Percentiles rank a stretch among this genome's conserved stretches.
These are phyloP conservation scores for Sanderia malayensis DNA, from an alignment of 30 jellyfish, hydroid and myxozoan species.

Conservation along the genomic window DNA sequence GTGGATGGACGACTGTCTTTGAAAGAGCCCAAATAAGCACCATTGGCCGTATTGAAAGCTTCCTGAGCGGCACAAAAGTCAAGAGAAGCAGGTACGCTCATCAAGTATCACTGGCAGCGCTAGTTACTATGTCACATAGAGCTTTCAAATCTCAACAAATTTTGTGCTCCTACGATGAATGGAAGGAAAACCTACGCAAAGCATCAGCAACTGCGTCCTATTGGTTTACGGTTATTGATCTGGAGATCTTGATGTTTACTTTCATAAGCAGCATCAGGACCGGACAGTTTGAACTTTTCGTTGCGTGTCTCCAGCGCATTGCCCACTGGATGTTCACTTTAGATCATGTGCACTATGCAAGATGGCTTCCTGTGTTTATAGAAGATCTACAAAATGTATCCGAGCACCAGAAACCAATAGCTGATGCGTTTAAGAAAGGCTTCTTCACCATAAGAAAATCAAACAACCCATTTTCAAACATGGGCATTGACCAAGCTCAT, in stretches of 20 bases:
- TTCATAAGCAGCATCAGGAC: slow-evolving; percentile 19
- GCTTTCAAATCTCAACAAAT: slow-evolving; percentile 19
- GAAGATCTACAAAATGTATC: slow-evolving; percentile 11
- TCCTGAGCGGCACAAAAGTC: background rate
- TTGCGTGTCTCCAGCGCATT: background rate
- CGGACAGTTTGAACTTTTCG: slow-evolving; percentile 8
- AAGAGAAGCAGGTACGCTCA: slow-evolving; percentile 29
- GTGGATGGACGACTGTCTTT: slow-evolving; percentile 32
- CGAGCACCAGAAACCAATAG: background rate
- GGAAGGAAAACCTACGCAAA: slow-evolving; percentile 1
- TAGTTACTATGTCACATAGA: background rate
- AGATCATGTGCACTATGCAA: slow-evolving; percentile 32
- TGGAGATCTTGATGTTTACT: slow-evolving; percentile 8
- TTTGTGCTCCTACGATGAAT: slow-evolving; percentile 13
- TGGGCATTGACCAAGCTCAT: slow-evolving; percentile 36
- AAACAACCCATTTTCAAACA: slow-evolving; percentile 10
- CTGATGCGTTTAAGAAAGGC: slow-evolving; percentile 19
- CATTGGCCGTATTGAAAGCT: slow-evolving; percentile 13
- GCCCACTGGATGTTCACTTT: slow-evolving; percentile 36
- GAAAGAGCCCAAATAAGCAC: slow-evolving; percentile 33
- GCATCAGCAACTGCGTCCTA: background rate
- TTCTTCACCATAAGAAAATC: slow-evolving; percentile 10
- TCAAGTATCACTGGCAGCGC: slow-evolving; percentile 28
- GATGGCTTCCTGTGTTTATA: slow-evolving; percentile 20
- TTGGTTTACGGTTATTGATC: slow-evolving; percentile 20